Percentiles rank a stretch among this genome's conserved stretches.
Evolutionary conservation across 1,140 invertebrate genomes (phyloP).

Genomic region (Euwallacea similis): DNA sequence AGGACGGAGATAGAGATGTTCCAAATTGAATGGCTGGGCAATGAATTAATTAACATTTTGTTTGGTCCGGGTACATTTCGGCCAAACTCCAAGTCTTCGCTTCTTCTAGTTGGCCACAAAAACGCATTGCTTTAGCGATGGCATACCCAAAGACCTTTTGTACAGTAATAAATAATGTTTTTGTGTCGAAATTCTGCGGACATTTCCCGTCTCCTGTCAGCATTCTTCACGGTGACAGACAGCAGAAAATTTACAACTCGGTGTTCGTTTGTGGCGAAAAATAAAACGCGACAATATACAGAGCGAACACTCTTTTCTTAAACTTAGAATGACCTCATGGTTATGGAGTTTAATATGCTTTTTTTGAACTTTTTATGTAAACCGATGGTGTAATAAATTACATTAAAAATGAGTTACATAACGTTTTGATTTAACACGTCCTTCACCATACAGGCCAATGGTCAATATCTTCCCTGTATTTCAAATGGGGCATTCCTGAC

Average conservation of each 20-base stretch:
- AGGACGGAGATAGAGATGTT: neutral
- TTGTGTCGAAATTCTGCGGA: slow-evolving; percentile 18
- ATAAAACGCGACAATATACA: slow-evolving; percentile 8
- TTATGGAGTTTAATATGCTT: too few species aligned
- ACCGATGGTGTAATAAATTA: neutral
- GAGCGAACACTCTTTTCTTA: neutral
- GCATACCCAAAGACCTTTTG: slow-evolving; percentile 20
- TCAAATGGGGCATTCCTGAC: slow-evolving; percentile 2
- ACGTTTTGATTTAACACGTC: neutral
- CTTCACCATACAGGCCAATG: neutral
- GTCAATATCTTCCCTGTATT: slow-evolving; percentile 10
- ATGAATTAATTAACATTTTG: too few species aligned
- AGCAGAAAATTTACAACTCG: slow-evolving; percentile 20
- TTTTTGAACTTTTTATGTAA: neutral
- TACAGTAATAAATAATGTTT: slow-evolving; percentile 28
- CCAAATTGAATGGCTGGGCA: neutral
- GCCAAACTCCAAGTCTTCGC: too few species aligned
- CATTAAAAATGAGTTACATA: neutral
- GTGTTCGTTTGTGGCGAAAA: slow-evolving; percentile 7
- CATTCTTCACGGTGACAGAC: slow-evolving; percentile 16
- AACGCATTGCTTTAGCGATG: slow-evolving; percentile 20
- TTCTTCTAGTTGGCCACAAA: neutral
- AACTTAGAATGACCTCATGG: too few species aligned
- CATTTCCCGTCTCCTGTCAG: slow-evolving; percentile 28
- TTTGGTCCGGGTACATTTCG: too few species aligned